These are phyloP conservation scores for Sarcophaga variegata DNA, from an alignment of 2,888 invertebrate species.

Conservation along the genomic window DNA sequence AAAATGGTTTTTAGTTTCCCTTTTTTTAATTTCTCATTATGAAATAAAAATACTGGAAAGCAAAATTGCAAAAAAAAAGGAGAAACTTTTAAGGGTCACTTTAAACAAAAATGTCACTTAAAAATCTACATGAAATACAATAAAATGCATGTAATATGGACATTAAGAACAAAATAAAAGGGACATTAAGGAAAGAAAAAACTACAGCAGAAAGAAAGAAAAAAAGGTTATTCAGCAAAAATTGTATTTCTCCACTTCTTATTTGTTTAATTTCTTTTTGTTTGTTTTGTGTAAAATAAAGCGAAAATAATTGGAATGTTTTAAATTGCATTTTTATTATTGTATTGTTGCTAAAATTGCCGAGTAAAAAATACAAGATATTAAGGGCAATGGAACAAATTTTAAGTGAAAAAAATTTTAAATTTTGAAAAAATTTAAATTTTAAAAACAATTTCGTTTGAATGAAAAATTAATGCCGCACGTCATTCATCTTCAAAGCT, in stretches of 20 bases:
- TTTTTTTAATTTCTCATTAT: not conserved
- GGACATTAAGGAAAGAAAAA: not conserved
- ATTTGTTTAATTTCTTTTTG: not conserved
- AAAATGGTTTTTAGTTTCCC: not conserved
- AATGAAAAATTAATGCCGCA: no score
- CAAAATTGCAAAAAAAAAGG: constrained; percentile 26
- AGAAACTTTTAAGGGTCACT: constrained; percentile 66
- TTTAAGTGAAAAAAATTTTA: no score
- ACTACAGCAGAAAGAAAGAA: not conserved
- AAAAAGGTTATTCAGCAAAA: not conserved
- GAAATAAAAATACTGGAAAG: constrained; percentile 43
- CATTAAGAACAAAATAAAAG: constrained; percentile 46
- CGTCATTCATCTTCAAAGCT: no score
- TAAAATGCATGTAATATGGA: constrained; percentile 64
- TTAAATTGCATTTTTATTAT: constrained; percentile 32
- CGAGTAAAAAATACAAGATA: not conserved
- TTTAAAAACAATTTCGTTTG: not conserved
- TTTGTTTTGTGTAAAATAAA: constrained; percentile 24
- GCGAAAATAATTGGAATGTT: constrained; percentile 48
- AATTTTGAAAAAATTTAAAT: no score
- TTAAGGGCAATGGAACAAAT: constrained; percentile 18
- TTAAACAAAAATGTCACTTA: constrained; percentile 66
- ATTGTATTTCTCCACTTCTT: no score
- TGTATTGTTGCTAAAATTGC: constrained; percentile 4
- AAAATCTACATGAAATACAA: constrained; percentile 62